Conservation (phyloP, 2,797 vertebrate genomes). For the Hoplostethus mediterraneus region DNA sequence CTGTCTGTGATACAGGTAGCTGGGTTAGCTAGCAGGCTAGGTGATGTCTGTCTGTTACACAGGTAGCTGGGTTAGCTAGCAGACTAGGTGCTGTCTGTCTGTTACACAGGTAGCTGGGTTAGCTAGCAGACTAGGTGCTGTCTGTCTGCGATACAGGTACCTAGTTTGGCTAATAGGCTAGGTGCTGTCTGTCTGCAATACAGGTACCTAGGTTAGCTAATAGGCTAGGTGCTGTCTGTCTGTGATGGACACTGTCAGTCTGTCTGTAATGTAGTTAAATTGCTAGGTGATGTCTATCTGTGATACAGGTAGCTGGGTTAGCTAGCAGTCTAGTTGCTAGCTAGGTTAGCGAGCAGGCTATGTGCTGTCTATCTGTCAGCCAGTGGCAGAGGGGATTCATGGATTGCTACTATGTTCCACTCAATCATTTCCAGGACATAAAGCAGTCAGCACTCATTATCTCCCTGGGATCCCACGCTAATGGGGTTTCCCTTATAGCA, state of each 20-base stretch:
- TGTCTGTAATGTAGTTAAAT: too few species aligned
- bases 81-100: too few species aligned
- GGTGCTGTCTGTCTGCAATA: not conserved
- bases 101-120: too few species aligned
- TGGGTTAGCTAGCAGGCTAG: too few species aligned
- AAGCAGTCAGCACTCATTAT: slow-evolving; percentile 80
- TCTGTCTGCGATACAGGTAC: too few species aligned
- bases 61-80: too few species aligned
- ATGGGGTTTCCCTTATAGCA: slow-evolving; percentile 76
- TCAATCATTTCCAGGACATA: slow-evolving; percentile 82
- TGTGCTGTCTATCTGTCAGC: slow-evolving; percentile 66
- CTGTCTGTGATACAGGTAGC: too few species aligned
- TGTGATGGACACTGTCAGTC: too few species aligned
- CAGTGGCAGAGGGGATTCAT: slow-evolving; percentile 63
- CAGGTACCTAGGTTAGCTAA: not conserved
- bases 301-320: slow-evolving; percentile 25
- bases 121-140: not conserved
- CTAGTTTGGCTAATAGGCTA: too few species aligned
- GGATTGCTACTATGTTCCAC: slow-evolving; percentile 69
- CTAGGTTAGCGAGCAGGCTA: slow-evolving; percentile 35
- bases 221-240: not conserved
- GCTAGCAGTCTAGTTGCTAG: slow-evolving; percentile 20
- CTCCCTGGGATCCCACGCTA: slow-evolving; percentile 73
- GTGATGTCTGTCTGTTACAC: too few species aligned
- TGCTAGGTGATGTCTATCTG: not conserved